Conservation (phyloP, 2,113 vertebrate species). For the Cololabis saira region DNA sequence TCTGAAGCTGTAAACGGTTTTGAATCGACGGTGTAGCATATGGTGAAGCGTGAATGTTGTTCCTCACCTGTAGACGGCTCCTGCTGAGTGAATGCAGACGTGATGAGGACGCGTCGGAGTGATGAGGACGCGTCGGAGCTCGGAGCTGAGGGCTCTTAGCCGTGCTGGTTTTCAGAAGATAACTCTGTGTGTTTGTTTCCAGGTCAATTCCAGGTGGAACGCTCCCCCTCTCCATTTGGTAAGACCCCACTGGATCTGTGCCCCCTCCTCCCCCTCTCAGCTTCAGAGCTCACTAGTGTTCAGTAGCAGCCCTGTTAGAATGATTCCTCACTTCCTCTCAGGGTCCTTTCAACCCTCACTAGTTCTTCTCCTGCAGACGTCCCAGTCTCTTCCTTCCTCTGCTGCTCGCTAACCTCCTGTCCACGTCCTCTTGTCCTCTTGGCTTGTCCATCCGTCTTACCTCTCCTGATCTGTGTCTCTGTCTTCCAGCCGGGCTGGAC, state of each 20-base stretch:
- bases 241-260: constrained; percentile 76
- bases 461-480: not conserved
- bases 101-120: too few species aligned
- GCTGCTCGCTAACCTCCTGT: constrained; percentile 1
- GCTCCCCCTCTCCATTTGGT: constrained; percentile 93
- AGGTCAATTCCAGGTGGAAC: constrained; percentile 98
- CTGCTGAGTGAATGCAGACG: too few species aligned
- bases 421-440: not conserved
- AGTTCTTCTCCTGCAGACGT: constrained; percentile 13
- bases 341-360: not conserved
- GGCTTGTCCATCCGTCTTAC: not conserved
- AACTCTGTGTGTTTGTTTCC: constrained; percentile 91
- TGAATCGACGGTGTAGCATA: too few species aligned
- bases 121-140: not conserved
- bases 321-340: not conserved
- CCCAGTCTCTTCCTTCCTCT: not conserved
- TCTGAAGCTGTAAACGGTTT: too few species aligned
- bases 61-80: too few species aligned
- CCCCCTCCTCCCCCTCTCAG: not conserved
- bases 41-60: too few species aligned
- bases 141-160: not conserved
- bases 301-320: not conserved
- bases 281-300: not conserved
- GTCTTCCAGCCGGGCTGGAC: constrained; percentile 85
- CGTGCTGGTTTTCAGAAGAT: constrained; percentile 51